Percentiles rank a stretch among this genome's conserved stretches.
Conservation (phyloP, 1,140 invertebrate species). For the Drosophila punjabiensis region DNA sequence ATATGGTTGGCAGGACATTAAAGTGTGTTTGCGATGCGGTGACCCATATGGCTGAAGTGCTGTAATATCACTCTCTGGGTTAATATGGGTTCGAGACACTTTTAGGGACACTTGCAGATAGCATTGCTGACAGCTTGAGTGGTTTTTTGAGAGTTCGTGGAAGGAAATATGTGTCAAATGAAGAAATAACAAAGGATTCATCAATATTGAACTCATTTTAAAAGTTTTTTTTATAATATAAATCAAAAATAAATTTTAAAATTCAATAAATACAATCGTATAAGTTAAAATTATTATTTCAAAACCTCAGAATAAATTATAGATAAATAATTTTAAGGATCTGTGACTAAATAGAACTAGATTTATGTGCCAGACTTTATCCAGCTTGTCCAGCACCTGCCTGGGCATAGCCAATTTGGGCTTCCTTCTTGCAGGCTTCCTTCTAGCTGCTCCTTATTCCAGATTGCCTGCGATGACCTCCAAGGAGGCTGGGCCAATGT, state of each 20-base stretch:
- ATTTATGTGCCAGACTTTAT: constrained; percentile 1
- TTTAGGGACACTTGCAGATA: constrained; percentile 12
- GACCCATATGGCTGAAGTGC: constrained; percentile 47
- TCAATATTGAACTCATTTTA: background rate
- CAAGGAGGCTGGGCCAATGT: constrained; percentile 47
- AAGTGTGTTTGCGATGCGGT: constrained; percentile 42
- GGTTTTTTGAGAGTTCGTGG: background rate
- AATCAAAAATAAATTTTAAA: no score
- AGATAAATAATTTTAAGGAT: background rate
- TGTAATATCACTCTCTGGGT: constrained; percentile 2
- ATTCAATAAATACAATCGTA: background rate
- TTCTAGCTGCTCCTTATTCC: background rate
- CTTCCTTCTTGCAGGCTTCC: background rate
- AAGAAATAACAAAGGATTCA: background rate
- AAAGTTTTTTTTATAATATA: background rate
- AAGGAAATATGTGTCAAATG: background rate
- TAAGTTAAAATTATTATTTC: background rate
- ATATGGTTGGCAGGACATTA: constrained; percentile 50
- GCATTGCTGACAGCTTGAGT: constrained; percentile 11
- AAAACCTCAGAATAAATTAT: background rate
- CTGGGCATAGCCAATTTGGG: constrained; percentile 13
- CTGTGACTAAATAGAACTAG: background rate
- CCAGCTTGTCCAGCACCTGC: constrained; percentile 16
- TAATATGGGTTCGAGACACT: background rate
- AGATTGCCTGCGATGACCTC: constrained; percentile 51